These are phyloP conservation scores for Morphnarchus princeps DNA, from an alignment of 2,113 vertebrate genomes.

Conservation along the genomic window DNA sequence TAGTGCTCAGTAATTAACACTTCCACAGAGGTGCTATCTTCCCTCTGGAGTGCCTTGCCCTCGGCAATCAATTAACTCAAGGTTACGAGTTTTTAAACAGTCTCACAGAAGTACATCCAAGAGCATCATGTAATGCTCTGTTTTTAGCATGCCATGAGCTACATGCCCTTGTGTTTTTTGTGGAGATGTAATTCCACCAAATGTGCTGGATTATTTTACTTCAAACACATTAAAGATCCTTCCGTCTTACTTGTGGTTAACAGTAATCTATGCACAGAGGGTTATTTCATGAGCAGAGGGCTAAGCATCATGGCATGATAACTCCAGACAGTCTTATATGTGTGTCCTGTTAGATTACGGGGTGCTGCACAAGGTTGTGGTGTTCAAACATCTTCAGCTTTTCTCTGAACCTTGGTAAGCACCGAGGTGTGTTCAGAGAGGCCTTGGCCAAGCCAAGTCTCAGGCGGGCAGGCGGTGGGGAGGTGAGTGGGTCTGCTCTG, in stretches of 20 bases:
- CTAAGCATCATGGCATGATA: not conserved
- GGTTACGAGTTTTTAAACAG: not conserved
- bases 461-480: not conserved
- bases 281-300: not conserved
- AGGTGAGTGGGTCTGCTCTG: not conserved
- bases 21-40: not conserved
- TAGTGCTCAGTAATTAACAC: not conserved
- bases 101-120: not conserved
- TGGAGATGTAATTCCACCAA: not conserved
- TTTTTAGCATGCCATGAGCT: not conserved
- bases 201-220: not conserved
- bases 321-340: not conserved
- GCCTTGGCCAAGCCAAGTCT: not conserved
- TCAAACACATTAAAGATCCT: not conserved
- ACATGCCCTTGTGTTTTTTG: not conserved
- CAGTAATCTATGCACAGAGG: not conserved
- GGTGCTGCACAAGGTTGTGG: not conserved
- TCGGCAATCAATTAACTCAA: conserved; percentile 6
- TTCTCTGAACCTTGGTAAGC: not conserved
- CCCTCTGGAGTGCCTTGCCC: not conserved
- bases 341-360: not conserved
- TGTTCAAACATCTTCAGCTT: not conserved
- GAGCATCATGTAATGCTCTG: not conserved
- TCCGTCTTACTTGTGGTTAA: not conserved
- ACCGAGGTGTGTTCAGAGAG: not conserved